Conservation (phyloP, 1,140 invertebrate genomes). For the Neomicropteryx cornuta region DNA sequence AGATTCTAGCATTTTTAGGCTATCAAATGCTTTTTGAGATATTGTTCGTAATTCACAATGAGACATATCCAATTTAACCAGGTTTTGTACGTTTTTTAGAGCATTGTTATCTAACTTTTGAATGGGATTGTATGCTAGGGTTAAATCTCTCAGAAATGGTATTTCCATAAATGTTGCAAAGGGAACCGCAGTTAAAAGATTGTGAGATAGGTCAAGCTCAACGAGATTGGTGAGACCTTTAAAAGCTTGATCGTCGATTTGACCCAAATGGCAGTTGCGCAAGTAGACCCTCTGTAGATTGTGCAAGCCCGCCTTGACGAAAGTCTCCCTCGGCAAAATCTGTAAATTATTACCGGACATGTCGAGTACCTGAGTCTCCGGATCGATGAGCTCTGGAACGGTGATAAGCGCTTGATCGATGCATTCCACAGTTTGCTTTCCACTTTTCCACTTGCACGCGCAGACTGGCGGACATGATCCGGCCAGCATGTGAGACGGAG, state of each 20-base stretch:
- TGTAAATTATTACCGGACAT: constrained; percentile 78
- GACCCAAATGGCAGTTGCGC: constrained; percentile 66
- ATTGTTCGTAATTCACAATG: constrained; percentile 68
- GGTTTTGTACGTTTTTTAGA: constrained; percentile 60
- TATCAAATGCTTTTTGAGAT: constrained; percentile 65
- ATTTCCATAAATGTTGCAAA: constrained; percentile 64
- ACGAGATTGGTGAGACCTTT: constrained; percentile 76
- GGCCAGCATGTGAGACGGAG: constrained; percentile 30
- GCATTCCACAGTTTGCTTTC: constrained; percentile 85
- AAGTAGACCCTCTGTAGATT: constrained; percentile 81
- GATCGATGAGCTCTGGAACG: constrained; percentile 71
- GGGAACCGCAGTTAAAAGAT: constrained; percentile 66
- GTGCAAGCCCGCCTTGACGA: constrained; percentile 63
- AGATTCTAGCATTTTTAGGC: constrained; percentile 63
- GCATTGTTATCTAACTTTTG: constrained; percentile 62
- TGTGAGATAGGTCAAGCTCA: constrained; percentile 77
- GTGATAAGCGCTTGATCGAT: constrained; percentile 65
- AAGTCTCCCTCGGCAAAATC: constrained; percentile 67
- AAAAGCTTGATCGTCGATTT: constrained; percentile 75
- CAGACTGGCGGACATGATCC: constrained; percentile 65
- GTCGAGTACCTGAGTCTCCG: constrained; percentile 82
- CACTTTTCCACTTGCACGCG: constrained; percentile 85
- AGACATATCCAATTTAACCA: constrained; percentile 77
- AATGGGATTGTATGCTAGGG: constrained; percentile 69
- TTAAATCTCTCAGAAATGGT: constrained; percentile 69